phyloP scores from a whole-genome alignment of 2,113 vertebrate species.

The Corvus hawaiiensis region DNA sequence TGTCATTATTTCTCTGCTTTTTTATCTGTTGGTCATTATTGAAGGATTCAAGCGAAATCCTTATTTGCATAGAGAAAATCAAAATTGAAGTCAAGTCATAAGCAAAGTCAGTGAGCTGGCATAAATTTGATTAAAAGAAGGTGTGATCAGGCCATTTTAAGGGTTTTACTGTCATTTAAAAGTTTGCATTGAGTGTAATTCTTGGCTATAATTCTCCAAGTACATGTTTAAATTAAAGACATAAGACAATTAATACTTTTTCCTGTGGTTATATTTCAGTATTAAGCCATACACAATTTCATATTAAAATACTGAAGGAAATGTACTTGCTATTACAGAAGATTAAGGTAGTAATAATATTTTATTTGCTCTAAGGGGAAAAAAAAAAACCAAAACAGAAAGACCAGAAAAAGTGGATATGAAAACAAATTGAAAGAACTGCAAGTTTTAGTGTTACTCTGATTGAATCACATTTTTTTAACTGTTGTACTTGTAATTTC shows the following conservation, averaged over 20 bases:
- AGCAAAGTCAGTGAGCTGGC: slow-evolving; percentile 59
- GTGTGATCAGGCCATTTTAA: background rate
- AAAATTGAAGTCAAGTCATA: slow-evolving; percentile 56
- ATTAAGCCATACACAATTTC: background rate
- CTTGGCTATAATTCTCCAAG: background rate
- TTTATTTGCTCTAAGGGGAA: background rate
- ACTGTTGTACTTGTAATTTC: background rate
- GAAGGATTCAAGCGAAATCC: slow-evolving; percentile 54
- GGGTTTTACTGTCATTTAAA: slow-evolving; percentile 38
- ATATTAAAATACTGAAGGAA: background rate
- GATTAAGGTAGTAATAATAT: background rate
- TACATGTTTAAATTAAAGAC: background rate
- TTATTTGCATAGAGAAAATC: slow-evolving; percentile 61
- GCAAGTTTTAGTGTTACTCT: background rate
- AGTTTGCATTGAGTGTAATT: background rate
- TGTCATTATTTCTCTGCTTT: slow-evolving; percentile 53
- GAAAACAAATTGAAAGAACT: background rate
- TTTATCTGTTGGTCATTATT: slow-evolving; percentile 62
- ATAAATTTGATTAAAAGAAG: slow-evolving; percentile 56
- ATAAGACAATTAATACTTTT: background rate
- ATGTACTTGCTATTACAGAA: background rate
- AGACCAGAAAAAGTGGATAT: background rate
- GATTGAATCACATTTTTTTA: background rate
- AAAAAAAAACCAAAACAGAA: background rate
- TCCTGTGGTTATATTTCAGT: background rate